These are phyloP conservation scores for Taphrorychus bicolor DNA, from an alignment of 2,888 invertebrate genomes.

Conservation along the genomic window DNA sequence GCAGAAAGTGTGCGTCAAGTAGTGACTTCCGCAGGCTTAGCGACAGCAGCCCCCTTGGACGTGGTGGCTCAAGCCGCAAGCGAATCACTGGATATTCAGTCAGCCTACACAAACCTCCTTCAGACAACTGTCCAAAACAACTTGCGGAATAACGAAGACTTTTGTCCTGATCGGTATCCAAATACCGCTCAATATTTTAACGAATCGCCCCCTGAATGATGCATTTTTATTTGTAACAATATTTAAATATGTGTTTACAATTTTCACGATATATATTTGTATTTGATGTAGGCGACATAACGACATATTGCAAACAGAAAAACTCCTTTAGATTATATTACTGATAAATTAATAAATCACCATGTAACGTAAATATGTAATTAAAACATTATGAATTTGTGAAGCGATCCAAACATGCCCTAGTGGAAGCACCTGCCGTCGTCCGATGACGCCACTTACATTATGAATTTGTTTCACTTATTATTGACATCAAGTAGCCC, in stretches of 20 bases:
- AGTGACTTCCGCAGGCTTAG: slow-evolving; percentile 62
- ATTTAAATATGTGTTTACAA: not conserved
- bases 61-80: slow-evolving; percentile 62
- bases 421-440: too few species aligned
- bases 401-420: too few species aligned
- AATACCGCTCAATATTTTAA: slow-evolving; percentile 57
- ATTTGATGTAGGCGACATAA: too few species aligned
- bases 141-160: slow-evolving; percentile 61
- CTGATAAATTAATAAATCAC: not conserved
- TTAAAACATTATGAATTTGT: not conserved
- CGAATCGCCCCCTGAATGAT: slow-evolving; percentile 29
- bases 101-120: slow-evolving; percentile 64
- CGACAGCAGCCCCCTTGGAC: slow-evolving; percentile 60
- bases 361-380: not conserved
- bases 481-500: too few species aligned
- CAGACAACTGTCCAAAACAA: slow-evolving; percentile 60
- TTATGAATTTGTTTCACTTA: too few species aligned
- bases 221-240: not conserved
- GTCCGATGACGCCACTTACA: too few species aligned
- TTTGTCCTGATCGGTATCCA: slow-evolving; percentile 58
- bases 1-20: slow-evolving; percentile 59
- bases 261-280: not conserved
- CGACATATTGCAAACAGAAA: too few species aligned
- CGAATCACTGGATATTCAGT: slow-evolving; percentile 61
- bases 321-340: too few species aligned